phyloP scores from a whole-genome alignment of 2,888 invertebrate species.

The Sinohyriopsis cumingii region DNA sequence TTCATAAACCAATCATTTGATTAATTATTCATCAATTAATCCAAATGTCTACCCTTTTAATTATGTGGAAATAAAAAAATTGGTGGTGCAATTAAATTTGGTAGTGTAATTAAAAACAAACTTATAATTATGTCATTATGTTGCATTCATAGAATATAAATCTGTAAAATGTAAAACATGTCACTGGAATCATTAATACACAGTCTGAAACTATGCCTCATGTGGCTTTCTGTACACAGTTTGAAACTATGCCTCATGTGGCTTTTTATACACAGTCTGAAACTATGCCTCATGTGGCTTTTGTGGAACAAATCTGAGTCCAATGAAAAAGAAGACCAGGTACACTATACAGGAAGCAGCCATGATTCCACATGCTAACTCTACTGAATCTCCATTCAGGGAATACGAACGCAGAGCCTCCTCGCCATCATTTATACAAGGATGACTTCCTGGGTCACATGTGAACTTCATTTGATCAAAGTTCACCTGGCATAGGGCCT shows the following conservation, averaged over 20 bases:
- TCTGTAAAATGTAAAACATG: no score
- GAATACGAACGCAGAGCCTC: slow-evolving; percentile 54
- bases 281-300: slow-evolving; percentile 57
- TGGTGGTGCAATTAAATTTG: no score
- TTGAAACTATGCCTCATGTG: slow-evolving; percentile 47
- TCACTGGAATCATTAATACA: no score
- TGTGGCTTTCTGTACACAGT: slow-evolving; percentile 44
- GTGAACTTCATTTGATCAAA: slow-evolving; percentile 51
- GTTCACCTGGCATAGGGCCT: slow-evolving; percentile 54
- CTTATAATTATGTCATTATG: no score
- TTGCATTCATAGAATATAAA: no score
- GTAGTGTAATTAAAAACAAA: no score
- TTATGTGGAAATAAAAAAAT: no score
- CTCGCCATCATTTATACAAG: slow-evolving; percentile 50
- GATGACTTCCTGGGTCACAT: slow-evolving; percentile 31
- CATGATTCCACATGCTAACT: slow-evolving; percentile 46
- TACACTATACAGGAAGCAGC: slow-evolving; percentile 47
- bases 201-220: slow-evolving; percentile 33
- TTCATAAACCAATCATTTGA: no score
- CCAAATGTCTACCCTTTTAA: no score
- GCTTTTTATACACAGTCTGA: slow-evolving; percentile 29
- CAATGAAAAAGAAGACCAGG: slow-evolving; percentile 48
- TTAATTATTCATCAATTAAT: no score
- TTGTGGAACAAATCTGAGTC: slow-evolving; percentile 54
- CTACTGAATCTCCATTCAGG: slow-evolving; percentile 43